Evolutionary conservation across 35 echinoderm and acorn worm species (phyloP).

Genomic region (Chiridota heheva): DNA sequence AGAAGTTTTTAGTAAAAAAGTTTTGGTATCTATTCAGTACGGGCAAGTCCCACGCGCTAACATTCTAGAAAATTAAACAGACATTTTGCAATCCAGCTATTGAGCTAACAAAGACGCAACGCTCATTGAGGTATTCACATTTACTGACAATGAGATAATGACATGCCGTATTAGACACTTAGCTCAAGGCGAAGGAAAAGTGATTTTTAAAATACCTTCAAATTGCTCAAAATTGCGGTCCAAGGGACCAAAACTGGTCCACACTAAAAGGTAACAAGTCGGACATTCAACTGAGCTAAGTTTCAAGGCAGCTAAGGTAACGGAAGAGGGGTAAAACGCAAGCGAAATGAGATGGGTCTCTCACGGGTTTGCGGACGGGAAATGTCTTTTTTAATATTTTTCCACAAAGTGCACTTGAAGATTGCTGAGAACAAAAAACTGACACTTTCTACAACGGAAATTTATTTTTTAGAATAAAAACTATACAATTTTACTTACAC

Average conservation of each 20-base stretch:
- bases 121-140: constrained; percentile 58
- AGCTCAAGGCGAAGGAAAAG: constrained; percentile 48
- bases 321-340: no score
- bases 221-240: constrained; percentile 19
- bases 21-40: no score
- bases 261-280: not conserved
- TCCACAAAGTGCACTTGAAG: constrained; percentile 56
- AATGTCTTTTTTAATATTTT: constrained; percentile 61
- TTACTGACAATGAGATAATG: constrained; percentile 61
- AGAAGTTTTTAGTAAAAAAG: no score
- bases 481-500: constrained; percentile 38
- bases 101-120: constrained; percentile 55
- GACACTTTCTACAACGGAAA: constrained; percentile 50
- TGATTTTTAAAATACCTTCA: constrained; percentile 41
- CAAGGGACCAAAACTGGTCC: not conserved
- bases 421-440: constrained; percentile 52
- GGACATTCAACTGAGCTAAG: constrained; percentile 12
- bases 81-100: no score
- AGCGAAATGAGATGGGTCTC: no score
- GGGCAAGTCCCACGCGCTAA: no score
- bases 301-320: no score
- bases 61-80: no score
- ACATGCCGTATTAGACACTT: no score
- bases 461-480: constrained; percentile 46
- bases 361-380: no score